Percentiles rank a stretch among this genome's conserved stretches.
Evolutionary conservation across 2,113 vertebrate genomes (phyloP).

Genomic region (Piliocolobus tephrosceles): DNA sequence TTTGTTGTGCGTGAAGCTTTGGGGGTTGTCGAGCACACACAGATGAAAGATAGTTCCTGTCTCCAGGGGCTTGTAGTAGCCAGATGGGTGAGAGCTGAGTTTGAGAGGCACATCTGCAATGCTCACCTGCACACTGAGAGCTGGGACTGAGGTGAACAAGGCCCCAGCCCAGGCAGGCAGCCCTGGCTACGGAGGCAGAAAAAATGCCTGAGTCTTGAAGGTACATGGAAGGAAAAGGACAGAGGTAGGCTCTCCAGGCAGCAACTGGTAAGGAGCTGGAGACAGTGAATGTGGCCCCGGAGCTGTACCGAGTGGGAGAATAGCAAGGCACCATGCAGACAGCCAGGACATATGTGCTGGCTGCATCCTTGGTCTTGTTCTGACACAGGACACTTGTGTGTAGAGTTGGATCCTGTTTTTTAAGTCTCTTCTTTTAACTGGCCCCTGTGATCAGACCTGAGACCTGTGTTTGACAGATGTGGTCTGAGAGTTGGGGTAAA

Average conservation of each 20-base stretch:
- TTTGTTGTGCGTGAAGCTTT: accelerated
- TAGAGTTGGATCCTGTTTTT: not conserved
- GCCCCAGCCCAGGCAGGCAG: accelerated
- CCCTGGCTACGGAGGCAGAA: not conserved
- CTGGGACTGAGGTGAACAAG: accelerated
- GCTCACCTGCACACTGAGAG: accelerated
- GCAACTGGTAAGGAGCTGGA: not conserved
- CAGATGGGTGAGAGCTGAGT: not conserved
- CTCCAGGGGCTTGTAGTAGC: not conserved
- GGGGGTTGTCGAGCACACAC: accelerated
- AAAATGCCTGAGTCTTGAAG: not conserved
- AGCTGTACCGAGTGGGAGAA: accelerated
- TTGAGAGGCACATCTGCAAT: not conserved
- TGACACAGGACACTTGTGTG: not conserved
- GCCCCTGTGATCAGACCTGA: not conserved
- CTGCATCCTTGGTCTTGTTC: not conserved
- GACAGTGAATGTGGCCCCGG: not conserved
- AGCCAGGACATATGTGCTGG: not conserved
- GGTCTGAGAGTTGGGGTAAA: not conserved
- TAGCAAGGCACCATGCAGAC: no score
- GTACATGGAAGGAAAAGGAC: not conserved
- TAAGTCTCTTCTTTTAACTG: not conserved
- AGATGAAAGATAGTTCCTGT: not conserved
- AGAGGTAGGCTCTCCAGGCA: not conserved
- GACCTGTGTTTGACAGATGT: accelerated